Percentiles rank a stretch among this genome's conserved stretches.
Conservation (phyloP, 1,140 invertebrate species). For the Lutraria rhynchaena region DNA sequence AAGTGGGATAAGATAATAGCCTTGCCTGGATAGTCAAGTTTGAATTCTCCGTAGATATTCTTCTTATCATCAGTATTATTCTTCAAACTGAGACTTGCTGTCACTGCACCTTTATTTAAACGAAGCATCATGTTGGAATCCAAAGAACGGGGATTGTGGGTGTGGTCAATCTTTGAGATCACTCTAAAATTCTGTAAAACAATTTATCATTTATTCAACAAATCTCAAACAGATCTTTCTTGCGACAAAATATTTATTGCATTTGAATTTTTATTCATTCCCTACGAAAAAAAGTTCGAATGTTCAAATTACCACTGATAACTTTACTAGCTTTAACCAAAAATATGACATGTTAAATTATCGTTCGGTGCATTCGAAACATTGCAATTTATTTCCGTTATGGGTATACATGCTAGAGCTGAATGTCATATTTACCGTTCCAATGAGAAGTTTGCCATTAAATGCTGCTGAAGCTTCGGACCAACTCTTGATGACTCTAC, state of each 20-base stretch:
- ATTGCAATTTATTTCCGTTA: neutral
- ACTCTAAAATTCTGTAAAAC: no score
- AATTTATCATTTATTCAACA: slow-evolving; percentile 39
- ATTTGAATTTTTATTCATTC: neutral
- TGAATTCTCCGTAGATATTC: no score
- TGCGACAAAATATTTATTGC: neutral
- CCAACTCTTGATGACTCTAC: slow-evolving; percentile 47
- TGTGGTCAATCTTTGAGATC: no score
- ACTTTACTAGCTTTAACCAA: neutral
- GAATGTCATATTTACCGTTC: slow-evolving; percentile 14
- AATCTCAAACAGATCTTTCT: slow-evolving; percentile 41
- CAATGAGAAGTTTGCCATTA: no score
- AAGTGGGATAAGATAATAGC: no score
- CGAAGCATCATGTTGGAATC: no score
- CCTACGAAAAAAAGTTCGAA: neutral
- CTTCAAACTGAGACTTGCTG: no score
- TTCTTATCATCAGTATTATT: slow-evolving; percentile 56
- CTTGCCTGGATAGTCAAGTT: no score
- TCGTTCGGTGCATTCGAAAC: no score
- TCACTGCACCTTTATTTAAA: no score
- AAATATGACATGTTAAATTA: neutral
- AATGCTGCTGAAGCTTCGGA: neutral
- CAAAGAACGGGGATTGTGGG: no score
- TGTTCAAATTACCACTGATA: neutral
- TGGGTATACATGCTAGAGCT: neutral